These are phyloP conservation scores for Agrochola macilenta DNA, from an alignment of 2,888 invertebrate species.

Conservation along the genomic window DNA sequence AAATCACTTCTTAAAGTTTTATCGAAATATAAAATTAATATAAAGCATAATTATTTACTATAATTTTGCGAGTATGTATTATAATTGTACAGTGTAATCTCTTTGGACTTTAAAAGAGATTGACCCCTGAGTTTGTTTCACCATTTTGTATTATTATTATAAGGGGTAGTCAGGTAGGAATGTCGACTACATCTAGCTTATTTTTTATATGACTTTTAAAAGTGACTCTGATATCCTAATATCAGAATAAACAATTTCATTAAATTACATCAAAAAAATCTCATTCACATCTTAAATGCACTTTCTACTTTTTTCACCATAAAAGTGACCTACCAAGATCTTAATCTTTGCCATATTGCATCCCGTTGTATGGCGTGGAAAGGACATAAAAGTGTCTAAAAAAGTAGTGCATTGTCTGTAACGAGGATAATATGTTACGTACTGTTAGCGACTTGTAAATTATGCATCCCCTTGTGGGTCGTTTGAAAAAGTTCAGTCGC, in stretches of 20 bases:
- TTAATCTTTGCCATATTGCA: constrained; percentile 72
- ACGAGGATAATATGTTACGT: constrained; percentile 66
- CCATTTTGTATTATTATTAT: no score
- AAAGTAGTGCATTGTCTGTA: constrained; percentile 67
- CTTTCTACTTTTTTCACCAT: not conserved
- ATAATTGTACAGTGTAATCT: no score
- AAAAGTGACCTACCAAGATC: constrained; percentile 24
- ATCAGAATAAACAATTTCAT: no score
- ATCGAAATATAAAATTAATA: not conserved
- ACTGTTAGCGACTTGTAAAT: constrained; percentile 54
- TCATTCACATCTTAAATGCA: no score
- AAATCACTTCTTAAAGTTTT: not conserved
- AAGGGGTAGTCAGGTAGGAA: no score
- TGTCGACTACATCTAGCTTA: no score
- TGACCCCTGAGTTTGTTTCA: no score
- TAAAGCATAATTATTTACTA: not conserved
- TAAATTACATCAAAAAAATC: no score
- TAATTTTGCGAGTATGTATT: no score
- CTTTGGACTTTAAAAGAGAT: no score
- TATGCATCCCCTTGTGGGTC: constrained; percentile 54
- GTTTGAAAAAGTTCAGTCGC: constrained; percentile 50
- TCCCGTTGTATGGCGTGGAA: constrained; percentile 71
- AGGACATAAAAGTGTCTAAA: constrained; percentile 74
- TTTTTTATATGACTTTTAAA: no score
- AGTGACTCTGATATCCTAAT: no score